Evolutionary conservation across 2,888 invertebrate species (phyloP).

Genomic region (Eulithis prunata): DNA sequence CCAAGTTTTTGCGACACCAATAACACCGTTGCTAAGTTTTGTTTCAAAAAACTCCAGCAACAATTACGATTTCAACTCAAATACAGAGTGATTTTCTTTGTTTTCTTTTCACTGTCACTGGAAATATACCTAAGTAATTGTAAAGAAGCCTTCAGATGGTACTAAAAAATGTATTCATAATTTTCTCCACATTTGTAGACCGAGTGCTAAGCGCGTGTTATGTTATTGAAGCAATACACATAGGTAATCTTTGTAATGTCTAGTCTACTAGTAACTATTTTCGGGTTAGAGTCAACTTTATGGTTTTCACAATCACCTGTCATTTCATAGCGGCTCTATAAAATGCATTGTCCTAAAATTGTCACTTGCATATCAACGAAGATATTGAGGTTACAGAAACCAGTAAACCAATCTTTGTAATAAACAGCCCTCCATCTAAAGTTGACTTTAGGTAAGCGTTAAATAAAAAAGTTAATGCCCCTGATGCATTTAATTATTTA

Average conservation of each 20-base stretch:
- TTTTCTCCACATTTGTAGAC: not conserved
- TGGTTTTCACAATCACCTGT: too few relatives aligned
- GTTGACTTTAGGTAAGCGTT: constrained; percentile 49
- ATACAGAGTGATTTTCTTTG: constrained; percentile 62
- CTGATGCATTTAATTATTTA: constrained; percentile 79
- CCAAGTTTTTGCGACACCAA: not conserved
- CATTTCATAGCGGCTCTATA: too few relatives aligned
- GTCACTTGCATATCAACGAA: too few relatives aligned
- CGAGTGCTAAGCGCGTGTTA: not conserved
- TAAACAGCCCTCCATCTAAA: constrained; percentile 36
- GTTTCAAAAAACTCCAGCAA: constrained; percentile 18
- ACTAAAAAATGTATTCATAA: not conserved
- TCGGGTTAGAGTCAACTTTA: too few relatives aligned
- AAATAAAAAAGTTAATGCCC: constrained; percentile 65
- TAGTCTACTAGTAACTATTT: too few relatives aligned
- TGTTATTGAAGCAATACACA: too few relatives aligned
- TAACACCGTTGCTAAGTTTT: not conserved
- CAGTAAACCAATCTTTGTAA: not conserved
- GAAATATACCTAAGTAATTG: not conserved
- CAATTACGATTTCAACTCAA: constrained; percentile 32
- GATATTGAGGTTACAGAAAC: too few relatives aligned
- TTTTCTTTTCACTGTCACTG: constrained; percentile 51
- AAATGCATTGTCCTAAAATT: too few relatives aligned
- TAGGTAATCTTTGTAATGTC: too few relatives aligned
- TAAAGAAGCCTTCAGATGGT: not conserved